These are phyloP conservation scores for Mythimna albipuncta DNA, from an alignment of 2,888 invertebrate genomes.

Conservation along the genomic window DNA sequence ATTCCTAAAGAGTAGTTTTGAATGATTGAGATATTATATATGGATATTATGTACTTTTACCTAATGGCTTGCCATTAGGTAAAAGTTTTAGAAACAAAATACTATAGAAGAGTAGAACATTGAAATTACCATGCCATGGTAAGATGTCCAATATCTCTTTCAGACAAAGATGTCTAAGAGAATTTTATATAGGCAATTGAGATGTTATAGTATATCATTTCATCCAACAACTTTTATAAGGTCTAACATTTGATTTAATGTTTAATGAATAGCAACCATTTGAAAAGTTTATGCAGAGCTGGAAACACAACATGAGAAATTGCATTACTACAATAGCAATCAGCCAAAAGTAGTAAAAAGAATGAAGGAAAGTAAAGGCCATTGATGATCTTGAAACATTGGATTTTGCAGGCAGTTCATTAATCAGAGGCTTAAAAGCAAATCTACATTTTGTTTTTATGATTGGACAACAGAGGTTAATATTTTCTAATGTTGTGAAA, in stretches of 20 bases:
- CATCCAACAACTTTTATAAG: too few species aligned
- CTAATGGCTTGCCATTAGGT: too few species aligned
- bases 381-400: not conserved
- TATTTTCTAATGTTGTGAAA: slow-evolving; percentile 23
- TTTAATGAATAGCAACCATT: too few species aligned
- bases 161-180: too few species aligned
- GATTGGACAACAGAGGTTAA: not conserved
- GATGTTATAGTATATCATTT: too few species aligned
- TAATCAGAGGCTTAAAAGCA: not conserved
- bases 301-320: not conserved
- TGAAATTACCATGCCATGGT: not conserved
- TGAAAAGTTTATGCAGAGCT: not conserved
- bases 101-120: not conserved
- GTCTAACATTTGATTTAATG: too few species aligned
- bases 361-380: not conserved
- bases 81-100: not conserved
- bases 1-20: not conserved
- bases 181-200: too few species aligned
- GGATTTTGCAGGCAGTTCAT: not conserved
- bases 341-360: not conserved
- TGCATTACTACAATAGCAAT: not conserved
- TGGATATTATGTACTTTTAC: not conserved
- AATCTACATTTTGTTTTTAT: not conserved
- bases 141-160: too few species aligned
- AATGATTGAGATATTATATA: not conserved